Evolutionary conservation across 2,113 vertebrate genomes (phyloP).

Genomic region (Chlamydotis undulata): DNA sequence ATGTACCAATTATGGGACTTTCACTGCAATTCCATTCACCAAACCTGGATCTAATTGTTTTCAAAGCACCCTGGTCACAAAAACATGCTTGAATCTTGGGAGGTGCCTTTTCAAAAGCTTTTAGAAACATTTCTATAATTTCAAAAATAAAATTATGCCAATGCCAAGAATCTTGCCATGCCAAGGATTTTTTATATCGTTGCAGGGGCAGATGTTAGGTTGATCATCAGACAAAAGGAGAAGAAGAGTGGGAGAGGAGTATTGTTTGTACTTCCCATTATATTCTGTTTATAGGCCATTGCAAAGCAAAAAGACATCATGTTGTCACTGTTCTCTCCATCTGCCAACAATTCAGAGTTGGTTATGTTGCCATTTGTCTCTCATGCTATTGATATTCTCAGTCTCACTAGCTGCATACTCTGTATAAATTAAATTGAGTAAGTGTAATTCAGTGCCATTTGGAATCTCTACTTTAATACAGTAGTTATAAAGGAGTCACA

Average conservation of each 20-base stretch:
- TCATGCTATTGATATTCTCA: conserved; percentile 62
- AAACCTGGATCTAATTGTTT: neutral
- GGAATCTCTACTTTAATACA: conserved; percentile 15
- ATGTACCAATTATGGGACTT: neutral
- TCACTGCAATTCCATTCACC: neutral
- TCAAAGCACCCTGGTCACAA: neutral
- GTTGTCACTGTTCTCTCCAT: conserved; percentile 18
- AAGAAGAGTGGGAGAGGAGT: neutral
- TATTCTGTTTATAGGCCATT: conserved; percentile 19
- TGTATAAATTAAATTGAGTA: conserved; percentile 67
- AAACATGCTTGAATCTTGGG: neutral
- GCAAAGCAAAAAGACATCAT: neutral
- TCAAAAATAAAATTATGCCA: neutral
- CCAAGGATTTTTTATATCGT: neutral
- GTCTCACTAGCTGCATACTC: conserved; percentile 47
- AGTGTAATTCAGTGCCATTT: conserved; percentile 51
- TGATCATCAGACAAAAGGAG: conserved; percentile 21
- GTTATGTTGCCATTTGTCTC: conserved; percentile 60
- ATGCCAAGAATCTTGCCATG: neutral
- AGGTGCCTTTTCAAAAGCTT: neutral
- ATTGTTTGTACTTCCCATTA: conserved; percentile 11
- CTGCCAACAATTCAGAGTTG: conserved; percentile 52
- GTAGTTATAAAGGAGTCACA: conserved; percentile 24
- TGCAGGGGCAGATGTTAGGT: neutral
- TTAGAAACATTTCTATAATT: neutral